These are phyloP conservation scores for Axea sp. DNA, from an alignment of 2,888 invertebrate genomes.

Conservation along the genomic window DNA sequence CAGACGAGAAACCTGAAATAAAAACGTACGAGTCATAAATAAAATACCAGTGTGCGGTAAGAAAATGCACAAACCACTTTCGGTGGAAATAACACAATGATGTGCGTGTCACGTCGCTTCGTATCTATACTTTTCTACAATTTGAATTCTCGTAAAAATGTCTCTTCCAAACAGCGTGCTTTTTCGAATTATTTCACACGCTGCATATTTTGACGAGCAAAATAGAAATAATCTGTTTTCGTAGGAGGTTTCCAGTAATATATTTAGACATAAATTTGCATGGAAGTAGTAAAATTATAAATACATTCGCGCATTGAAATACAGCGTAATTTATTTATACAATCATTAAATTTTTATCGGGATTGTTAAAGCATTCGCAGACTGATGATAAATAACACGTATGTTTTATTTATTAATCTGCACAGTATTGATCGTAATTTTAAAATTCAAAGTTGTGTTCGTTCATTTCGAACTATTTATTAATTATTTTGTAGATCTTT, in stretches of 20 bases:
- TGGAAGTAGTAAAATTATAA: constrained; percentile 24
- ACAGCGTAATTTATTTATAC: constrained; percentile 13
- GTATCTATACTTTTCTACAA: not conserved
- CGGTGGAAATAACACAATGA: constrained; percentile 29
- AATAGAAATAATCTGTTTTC: constrained; percentile 7
- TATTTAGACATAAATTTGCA: constrained; percentile 2
- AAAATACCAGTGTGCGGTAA: constrained; percentile 54
- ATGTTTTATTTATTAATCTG: constrained; percentile 11
- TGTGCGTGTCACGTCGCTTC: constrained; percentile 4
- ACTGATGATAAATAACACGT: constrained; percentile 16
- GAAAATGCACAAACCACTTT: constrained; percentile 39
- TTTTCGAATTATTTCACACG: too few species aligned
- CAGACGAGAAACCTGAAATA: constrained; percentile 42
- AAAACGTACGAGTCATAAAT: constrained; percentile 50
- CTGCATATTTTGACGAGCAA: too few species aligned
- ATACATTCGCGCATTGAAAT: constrained; percentile 14
- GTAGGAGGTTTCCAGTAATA: constrained; percentile 11
- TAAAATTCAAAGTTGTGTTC: constrained; percentile 1
- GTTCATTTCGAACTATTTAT: not conserved
- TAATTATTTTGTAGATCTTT: constrained; percentile 8
- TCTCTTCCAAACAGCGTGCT: not conserved
- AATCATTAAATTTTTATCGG: constrained; percentile 39
- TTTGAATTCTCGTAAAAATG: constrained; percentile 4
- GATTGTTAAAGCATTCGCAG: constrained; percentile 39
- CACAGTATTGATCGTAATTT: constrained; percentile 3